Evolutionary conservation across 2,888 invertebrate species (phyloP).

Genomic region (Nesidiocoris tenuis): DNA sequence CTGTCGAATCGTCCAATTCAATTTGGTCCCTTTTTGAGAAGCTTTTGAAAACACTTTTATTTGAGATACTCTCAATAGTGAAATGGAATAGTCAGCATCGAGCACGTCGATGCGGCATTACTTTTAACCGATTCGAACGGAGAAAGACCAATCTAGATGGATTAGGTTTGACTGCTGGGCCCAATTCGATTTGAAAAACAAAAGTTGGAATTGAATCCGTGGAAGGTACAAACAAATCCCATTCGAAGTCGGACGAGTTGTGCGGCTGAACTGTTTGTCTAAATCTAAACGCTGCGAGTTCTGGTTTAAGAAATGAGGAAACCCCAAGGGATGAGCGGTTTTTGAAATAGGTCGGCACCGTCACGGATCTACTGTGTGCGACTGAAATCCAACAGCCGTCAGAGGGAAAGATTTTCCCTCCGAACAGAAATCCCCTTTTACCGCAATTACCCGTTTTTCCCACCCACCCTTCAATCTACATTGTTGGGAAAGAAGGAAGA

Average conservation of each 20-base stretch:
- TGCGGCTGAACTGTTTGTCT: slow-evolving; percentile 27
- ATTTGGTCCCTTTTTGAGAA: too few relatives aligned
- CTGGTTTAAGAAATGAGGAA: neutral
- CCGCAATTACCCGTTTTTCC: slow-evolving; percentile 31
- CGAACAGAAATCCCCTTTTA: slow-evolving; percentile 31
- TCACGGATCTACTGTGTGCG: too few relatives aligned
- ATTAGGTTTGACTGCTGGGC: slow-evolving; percentile 1
- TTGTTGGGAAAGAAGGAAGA: slow-evolving; percentile 16
- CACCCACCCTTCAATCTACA: slow-evolving; percentile 37
- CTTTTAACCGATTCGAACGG: neutral
- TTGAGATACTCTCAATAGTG: too few relatives aligned
- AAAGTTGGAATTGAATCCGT: slow-evolving; percentile 22
- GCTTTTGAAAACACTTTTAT: too few relatives aligned
- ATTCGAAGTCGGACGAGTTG: slow-evolving; percentile 20
- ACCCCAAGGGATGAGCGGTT: neutral
- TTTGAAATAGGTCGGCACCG: neutral
- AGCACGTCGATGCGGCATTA: neutral
- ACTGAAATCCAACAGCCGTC: neutral
- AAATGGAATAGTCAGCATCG: too few relatives aligned
- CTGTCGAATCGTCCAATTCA: too few relatives aligned
- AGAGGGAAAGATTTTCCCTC: slow-evolving; percentile 12
- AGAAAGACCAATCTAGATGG: neutral
- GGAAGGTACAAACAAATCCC: slow-evolving; percentile 35
- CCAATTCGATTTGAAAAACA: slow-evolving; percentile 20
- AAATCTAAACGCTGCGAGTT: neutral